A percentile compares a stretch with the other conserved stretches of the same genome.
Conservation (phyloP, 1,140 invertebrate species). For the Mizuhopecten yessoensis region DNA sequence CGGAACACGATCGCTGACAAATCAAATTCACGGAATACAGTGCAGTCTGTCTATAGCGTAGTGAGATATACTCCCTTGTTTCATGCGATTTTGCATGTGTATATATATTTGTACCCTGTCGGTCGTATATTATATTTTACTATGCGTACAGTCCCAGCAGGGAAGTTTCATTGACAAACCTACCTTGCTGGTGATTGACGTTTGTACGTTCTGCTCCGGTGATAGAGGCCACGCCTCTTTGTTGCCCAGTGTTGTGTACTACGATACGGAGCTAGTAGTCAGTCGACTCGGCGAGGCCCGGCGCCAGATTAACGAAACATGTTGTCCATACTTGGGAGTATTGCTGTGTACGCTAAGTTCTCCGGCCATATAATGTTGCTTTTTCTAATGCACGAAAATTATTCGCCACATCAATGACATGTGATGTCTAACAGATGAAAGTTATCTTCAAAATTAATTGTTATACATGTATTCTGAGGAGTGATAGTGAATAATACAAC, state of each 20-base stretch:
- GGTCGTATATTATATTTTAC: constrained; percentile 9
- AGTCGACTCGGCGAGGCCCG: constrained; percentile 21
- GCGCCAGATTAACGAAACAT: constrained; percentile 37
- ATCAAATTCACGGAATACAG: constrained; percentile 20
- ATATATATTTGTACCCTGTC: neutral
- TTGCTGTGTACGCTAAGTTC: neutral
- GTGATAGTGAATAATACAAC: neutral
- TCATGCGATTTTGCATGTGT: constrained; percentile 10
- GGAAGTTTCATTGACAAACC: constrained; percentile 26
- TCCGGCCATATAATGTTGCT: constrained; percentile 5
- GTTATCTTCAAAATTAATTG: neutral
- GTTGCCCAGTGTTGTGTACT: constrained; percentile 18
- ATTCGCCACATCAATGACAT: constrained; percentile 33
- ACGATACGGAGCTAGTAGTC: neutral
- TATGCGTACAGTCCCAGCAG: neutral
- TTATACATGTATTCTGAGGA: neutral
- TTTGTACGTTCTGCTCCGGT: constrained; percentile 24
- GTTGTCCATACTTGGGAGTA: constrained; percentile 20
- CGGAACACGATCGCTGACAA: constrained; percentile 23
- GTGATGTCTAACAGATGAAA: neutral
- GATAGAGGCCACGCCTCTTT: constrained; percentile 26
- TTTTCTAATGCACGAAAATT: constrained; percentile 39
- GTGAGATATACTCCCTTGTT: neutral
- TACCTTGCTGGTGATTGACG: neutral
- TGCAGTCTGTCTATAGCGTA: neutral